Evolutionary conservation across 2,797 vertebrate genomes (phyloP).

Genomic region (Oophaga sylvatica): DNA sequence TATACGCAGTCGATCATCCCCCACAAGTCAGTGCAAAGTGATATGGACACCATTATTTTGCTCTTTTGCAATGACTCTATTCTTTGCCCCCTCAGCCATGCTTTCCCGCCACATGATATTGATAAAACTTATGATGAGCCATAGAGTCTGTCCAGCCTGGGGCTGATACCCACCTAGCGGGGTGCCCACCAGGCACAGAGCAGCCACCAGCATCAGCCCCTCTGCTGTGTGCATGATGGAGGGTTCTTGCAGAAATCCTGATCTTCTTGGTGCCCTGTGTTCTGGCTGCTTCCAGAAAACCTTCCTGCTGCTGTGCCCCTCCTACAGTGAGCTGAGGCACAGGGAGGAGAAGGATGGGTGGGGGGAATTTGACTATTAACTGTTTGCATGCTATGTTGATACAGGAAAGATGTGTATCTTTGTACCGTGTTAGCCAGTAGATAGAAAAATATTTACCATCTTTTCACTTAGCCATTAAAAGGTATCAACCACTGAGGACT

Average conservation of each 20-base stretch:
- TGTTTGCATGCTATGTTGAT: background rate
- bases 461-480: no score
- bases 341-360: background rate
- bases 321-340: background rate
- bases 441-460: no score
- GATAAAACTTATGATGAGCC: background rate
- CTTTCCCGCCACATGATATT: background rate
- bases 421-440: no score
- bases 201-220: background rate
- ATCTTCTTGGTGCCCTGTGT: background rate
- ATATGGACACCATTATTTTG: no score
- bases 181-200: slow-evolving; percentile 11
- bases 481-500: no score
- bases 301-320: background rate
- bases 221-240: slow-evolving; percentile 1
- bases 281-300: background rate
- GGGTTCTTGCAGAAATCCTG: background rate
- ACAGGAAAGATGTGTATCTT: no score
- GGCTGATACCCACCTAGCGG: slow-evolving; percentile 19
- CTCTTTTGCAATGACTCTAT: background rate
- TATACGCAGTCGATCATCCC: no score
- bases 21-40: no score
- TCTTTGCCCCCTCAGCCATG: background rate
- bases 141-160: background rate
- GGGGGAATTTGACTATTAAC: background rate